A percentile compares a stretch with the other conserved stretches of the same genome.
These are phyloP conservation scores for Iguana delicatissima DNA, from an alignment of 2,797 vertebrate genomes.

Conservation along the genomic window DNA sequence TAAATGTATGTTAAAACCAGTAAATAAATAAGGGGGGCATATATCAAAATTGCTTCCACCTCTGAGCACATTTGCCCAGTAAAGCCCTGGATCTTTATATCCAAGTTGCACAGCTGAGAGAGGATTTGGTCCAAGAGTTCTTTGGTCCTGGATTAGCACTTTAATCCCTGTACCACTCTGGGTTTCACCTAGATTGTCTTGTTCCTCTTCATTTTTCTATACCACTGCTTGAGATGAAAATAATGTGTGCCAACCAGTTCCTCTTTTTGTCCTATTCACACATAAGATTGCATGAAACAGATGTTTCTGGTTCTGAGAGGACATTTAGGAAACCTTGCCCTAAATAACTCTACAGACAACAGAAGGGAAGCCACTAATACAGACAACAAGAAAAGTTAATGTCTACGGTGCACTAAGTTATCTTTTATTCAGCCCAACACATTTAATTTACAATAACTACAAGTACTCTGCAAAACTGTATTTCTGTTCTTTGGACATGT, in stretches of 20 bases:
- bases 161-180: not conserved
- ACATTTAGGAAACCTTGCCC: not conserved
- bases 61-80: too few relatives aligned
- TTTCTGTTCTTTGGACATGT: not conserved
- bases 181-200: not conserved
- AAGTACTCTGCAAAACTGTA: not conserved
- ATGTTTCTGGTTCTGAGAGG: not conserved
- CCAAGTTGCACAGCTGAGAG: not conserved
- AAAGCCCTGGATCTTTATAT: too few relatives aligned
- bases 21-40: too few relatives aligned
- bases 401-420: not conserved
- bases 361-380: not conserved
- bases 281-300: not conserved
- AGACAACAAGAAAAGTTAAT: not conserved
- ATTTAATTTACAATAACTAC: not conserved
- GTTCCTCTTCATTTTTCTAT: not conserved
- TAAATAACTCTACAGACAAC: not conserved
- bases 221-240: not conserved
- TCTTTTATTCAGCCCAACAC: not conserved
- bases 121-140: too few relatives aligned
- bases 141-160: too few relatives aligned
- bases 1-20: too few relatives aligned
- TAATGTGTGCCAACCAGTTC: not conserved
- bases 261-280: not conserved
- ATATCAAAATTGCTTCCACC: too few relatives aligned